Conservation (phyloP, 2,888 invertebrate species). For the Muscina levida region DNA sequence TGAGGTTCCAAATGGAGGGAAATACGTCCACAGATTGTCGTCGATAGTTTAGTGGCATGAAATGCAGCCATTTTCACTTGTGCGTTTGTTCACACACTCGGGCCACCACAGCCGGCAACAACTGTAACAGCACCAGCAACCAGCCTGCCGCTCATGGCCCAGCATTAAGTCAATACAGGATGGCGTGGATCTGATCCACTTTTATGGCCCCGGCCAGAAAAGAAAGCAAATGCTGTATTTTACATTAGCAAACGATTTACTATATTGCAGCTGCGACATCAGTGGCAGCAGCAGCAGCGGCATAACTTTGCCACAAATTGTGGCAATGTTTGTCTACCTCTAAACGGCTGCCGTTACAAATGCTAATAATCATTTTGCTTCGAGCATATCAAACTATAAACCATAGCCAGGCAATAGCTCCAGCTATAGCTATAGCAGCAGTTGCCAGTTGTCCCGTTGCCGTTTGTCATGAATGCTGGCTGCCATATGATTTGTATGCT, state of each 20-base stretch:
- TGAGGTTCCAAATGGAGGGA: neutral
- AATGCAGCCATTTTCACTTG: slow-evolving; percentile 62
- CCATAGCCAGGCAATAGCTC: neutral
- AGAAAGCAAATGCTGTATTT: slow-evolving; percentile 57
- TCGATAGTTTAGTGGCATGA: slow-evolving; percentile 31
- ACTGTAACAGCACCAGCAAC: slow-evolving; percentile 29
- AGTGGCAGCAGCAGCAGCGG: slow-evolving; percentile 26
- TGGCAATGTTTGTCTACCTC: slow-evolving; percentile 43
- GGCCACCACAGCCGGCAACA: slow-evolving; percentile 29
- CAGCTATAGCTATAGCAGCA: neutral
- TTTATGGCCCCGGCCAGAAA: slow-evolving; percentile 50
- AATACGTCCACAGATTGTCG: slow-evolving; percentile 59
- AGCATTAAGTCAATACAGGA: slow-evolving; percentile 6
- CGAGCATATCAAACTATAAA: slow-evolving; percentile 18
- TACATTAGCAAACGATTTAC: slow-evolving; percentile 60
- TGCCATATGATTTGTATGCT: slow-evolving; percentile 27
- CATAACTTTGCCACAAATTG: slow-evolving; percentile 1
- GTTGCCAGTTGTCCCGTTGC: slow-evolving; percentile 6
- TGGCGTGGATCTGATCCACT: slow-evolving; percentile 56
- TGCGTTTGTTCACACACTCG: slow-evolving; percentile 52
- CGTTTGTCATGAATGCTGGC: slow-evolving; percentile 10
- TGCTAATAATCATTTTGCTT: slow-evolving; percentile 63
- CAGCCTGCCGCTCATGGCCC: neutral
- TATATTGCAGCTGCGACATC: slow-evolving; percentile 60
- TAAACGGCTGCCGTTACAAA: slow-evolving; percentile 66